Base-by-base conservation (phyloP, 2,113 vertebrate species). In the Himantopus leucocephalus region DNA sequence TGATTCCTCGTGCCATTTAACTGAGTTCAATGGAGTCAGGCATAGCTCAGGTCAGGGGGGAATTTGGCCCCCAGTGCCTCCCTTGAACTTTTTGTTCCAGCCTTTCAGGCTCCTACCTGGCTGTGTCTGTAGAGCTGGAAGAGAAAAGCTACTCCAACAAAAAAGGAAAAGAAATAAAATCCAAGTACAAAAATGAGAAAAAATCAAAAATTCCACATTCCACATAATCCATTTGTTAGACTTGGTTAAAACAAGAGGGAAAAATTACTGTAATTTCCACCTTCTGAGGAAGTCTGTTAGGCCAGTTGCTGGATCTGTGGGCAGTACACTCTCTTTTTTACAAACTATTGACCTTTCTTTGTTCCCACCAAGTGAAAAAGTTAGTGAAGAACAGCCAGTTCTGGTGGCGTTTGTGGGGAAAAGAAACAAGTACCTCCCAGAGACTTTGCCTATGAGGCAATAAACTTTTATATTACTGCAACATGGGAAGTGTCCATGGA, bases 381-480 rank as follows among this genome's bases (percentile, higher is more conserved):
- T 81, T 80, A 68, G 63, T 26, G 17, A 77, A 88, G 45, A 92
- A 56, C 34, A 67, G 5, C 14, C 37, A 84, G 47, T 91, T 92
- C 47, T 60, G 48, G 23, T 73, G 26, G 68, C 62, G 96, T 95
- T 82, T 96, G 58, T 94, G 78, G 62, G 62, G 37, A 74, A 96
- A 68, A 52, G 15, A 71, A 55, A 55, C 32, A 83, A 83, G 83
- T 78, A 37, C 10, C 58, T 96, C 94, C 55, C 76, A 83, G n/a
- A 91, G n/a, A 67, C 47, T 12, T 67, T 94, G 43, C 14, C 53
- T 80, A 10, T 43, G 72, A 94, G 47, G 53, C 60, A 77, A 73
- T 39, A 80, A 58, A 26, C 23, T 72, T 94, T 78, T 88, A 94
- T 88, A 94, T 88, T 92, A 93, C 63, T 87, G 35, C 34, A 90